Evolutionary conservation across 2,888 invertebrate species (phyloP).

Genomic region (Osedax fenrisi): DNA sequence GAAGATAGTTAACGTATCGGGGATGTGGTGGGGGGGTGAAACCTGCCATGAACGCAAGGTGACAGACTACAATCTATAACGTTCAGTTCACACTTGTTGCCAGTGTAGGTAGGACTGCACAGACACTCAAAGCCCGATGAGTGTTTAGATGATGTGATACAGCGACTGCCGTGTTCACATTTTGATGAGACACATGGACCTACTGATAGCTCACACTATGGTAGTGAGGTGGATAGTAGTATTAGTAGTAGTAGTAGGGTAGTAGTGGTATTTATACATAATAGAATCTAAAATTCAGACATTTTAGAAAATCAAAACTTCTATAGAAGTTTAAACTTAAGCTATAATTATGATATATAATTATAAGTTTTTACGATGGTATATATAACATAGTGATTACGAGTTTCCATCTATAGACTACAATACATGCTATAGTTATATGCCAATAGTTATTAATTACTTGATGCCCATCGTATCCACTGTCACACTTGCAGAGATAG

Average conservation of each 20-base stretch:
- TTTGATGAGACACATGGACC: neutral
- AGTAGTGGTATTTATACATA: neutral
- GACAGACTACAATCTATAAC: neutral
- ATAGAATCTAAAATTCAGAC: too few relatives aligned
- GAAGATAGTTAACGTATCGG: too few relatives aligned
- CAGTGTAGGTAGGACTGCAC: neutral
- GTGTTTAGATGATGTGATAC: neutral
- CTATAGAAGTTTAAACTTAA: too few relatives aligned
- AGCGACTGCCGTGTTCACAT: neutral
- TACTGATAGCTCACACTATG: neutral
- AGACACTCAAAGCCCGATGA: neutral
- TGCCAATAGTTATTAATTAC: too few relatives aligned
- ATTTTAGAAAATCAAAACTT: too few relatives aligned
- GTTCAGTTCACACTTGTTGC: neutral
- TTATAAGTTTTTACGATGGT: too few relatives aligned
- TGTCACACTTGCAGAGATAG: constrained; percentile 73
- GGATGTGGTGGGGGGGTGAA: too few relatives aligned
- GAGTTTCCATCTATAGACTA: too few relatives aligned
- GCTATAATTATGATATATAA: too few relatives aligned
- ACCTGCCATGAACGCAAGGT: neutral
- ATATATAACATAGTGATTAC: too few relatives aligned
- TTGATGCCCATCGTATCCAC: constrained; percentile 67
- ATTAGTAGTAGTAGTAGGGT: neutral
- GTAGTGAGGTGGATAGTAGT: neutral
- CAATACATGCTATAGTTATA: too few relatives aligned